A percentile compares a stretch with the other conserved stretches of the same genome.
Conservation (phyloP, 2,113 vertebrate species). For the Sminthopsis crassicaudata region DNA sequence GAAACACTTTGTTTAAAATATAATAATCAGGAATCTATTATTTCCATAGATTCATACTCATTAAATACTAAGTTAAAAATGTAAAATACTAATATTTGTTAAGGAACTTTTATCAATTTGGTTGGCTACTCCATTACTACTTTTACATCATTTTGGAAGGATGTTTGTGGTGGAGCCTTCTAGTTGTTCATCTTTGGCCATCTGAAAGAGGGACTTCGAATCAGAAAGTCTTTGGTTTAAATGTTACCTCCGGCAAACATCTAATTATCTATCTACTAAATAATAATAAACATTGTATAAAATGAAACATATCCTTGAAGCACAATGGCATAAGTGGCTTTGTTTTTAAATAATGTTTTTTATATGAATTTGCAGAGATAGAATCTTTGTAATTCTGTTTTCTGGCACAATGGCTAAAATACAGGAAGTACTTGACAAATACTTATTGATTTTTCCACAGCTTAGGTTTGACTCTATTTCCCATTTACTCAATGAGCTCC, state of each 20-base stretch:
- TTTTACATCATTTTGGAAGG: background rate
- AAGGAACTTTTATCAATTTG: background rate
- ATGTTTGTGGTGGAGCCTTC: background rate
- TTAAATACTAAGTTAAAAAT: background rate
- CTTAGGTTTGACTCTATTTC: background rate
- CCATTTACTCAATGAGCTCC: background rate
- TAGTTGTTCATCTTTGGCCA: background rate
- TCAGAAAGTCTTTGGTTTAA: background rate
- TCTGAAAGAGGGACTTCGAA: background rate
- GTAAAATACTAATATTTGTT: background rate
- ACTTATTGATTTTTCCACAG: background rate
- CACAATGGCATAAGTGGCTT: background rate
- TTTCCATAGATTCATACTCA: background rate
- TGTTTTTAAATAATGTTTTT: background rate
- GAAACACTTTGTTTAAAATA: background rate
- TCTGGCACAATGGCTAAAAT: background rate
- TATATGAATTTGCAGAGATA: background rate
- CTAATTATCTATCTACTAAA: background rate
- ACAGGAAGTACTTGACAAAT: background rate
- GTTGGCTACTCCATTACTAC: background rate
- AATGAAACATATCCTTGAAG: background rate
- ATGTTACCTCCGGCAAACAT: background rate
- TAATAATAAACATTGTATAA: background rate
- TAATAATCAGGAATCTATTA: background rate
- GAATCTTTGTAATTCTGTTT: background rate